Base-by-base conservation (phyloP, 1,140 invertebrate genomes). In the Parasteatoda tepidariorum region DNA sequence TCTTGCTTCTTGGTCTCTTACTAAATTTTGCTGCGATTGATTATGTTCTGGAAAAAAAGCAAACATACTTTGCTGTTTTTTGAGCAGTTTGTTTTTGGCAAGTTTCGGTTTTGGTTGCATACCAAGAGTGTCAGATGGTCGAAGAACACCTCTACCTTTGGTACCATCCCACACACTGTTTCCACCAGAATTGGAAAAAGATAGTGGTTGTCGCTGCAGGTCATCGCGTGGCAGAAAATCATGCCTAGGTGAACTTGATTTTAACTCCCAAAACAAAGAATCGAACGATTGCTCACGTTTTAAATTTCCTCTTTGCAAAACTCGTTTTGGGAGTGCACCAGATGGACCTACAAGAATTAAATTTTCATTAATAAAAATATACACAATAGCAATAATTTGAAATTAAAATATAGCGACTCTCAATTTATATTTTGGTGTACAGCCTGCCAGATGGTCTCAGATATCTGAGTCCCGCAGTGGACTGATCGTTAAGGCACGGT, bases 61-160 rank as follows among this genome's bases (percentile, higher is more conserved):
- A 66, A 87, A 87, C 86, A 87, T 87, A 62, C 83, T 85, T 34
- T 87, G 86, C 48, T 87, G 86, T 67, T 87, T 87, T 34, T 87
- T 87, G n/a, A 87, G 78, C 64, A 87, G 86, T 71, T 87, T 87
- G 66, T 87, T 85, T 67, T 87, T 87, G 48, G 85, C 78, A 28
- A 79, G 55, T 48, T 86, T 68, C 3, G 75, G 41, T 54, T 84
- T 68, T 24, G 76, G 62, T 31, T 70, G 83, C 66, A 78, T 55
- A 15, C 54, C 55, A 1, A 81, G 67, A 22, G 57, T 38, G 54
- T 83, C 81, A 4, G 81, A 64, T 1, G 57, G 57, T 5, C 81
- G 34, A 5, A 79, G 1, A n/a, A 62, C 24, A 33, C 38, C 6
- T 26, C 22, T 5, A 31, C 9, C 24, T 26, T 9, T 28, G 28